Evolutionary conservation across 2,888 invertebrate genomes (phyloP).

Genomic region (Drosophila rellima): DNA sequence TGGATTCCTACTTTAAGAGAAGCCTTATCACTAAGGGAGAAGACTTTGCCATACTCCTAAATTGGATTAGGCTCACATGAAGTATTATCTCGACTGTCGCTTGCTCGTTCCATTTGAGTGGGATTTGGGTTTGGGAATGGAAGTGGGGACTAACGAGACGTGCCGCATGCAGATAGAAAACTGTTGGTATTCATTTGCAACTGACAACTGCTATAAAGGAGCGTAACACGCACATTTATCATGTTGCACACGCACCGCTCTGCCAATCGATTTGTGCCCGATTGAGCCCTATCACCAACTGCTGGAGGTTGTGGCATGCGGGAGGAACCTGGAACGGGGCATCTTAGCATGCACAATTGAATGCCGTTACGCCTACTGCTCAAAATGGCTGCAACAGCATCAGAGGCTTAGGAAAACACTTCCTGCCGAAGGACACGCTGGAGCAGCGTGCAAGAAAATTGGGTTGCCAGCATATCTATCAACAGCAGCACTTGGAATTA

Average conservation of each 20-base stretch:
- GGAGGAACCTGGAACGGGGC: neutral
- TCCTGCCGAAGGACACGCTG: slow-evolving; percentile 62
- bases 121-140: slow-evolving; percentile 12
- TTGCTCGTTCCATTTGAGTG: slow-evolving; percentile 39
- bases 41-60: neutral
- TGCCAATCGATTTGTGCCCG: slow-evolving; percentile 75
- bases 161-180: slow-evolving; percentile 35
- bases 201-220: slow-evolving; percentile 67
- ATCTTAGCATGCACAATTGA: slow-evolving; percentile 69
- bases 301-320: slow-evolving; percentile 3
- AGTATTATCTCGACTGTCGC: slow-evolving; percentile 25
- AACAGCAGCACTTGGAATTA: slow-evolving; percentile 50
- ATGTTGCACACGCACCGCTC: slow-evolving; percentile 67
- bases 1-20: neutral
- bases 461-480: slow-evolving; percentile 70
- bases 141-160: slow-evolving; percentile 36
- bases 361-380: slow-evolving; percentile 62
- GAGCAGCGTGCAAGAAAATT: slow-evolving; percentile 47
- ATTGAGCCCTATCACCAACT: slow-evolving; percentile 71
- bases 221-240: slow-evolving; percentile 76
- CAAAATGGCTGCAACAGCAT: slow-evolving; percentile 43
- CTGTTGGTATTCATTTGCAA: slow-evolving; percentile 68
- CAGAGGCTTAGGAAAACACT: slow-evolving; percentile 41
- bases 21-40: slow-evolving; percentile 15
- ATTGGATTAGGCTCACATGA: slow-evolving; percentile 15